Evolutionary conservation across 2,888 invertebrate genomes (phyloP), one percentile per base, ranked within the genome.

Genomic region (Steromphala cineraria): DNA sequence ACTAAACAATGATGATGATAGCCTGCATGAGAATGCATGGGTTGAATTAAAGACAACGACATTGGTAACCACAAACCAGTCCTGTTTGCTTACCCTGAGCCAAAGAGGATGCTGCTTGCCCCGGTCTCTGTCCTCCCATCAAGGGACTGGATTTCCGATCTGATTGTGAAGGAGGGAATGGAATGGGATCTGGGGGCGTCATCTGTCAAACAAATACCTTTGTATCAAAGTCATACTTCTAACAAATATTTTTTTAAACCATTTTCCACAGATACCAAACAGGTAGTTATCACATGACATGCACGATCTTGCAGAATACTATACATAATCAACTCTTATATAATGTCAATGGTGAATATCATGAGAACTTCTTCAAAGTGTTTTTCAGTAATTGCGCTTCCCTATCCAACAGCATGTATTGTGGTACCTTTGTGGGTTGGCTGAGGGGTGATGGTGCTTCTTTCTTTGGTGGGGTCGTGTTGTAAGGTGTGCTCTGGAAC

Each of bases 141-240:
- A 90, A 84, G 46, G 89, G 89, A 84, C 89, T 91, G 84, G 90
- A 88, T 87, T 92, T 92, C 84, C 89, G 85, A 77, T 92, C 92
- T 46, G 87, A 67, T 75, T 87, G 89, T 5, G 87, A 83, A 81
- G 88, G 82, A 52, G 90, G 90, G 86, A 89, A 90, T 78, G 91
- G 88, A 80, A 91, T 87, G 10, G 91, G 87, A 10, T 91, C 92
- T 67, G 89, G 87, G 8, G 90, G 79, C 7, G 71, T 31, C 78
- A 52, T 17, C 55, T 19, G 52, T 31, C 56, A 67, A 52, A 28
- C 19, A 52, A 21, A n/a, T n/a, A n/a, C n/a, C n/a, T n/a, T 67
- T 5, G 19, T 46, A 19, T 7, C 21, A 46, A 67, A 8, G 46
- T 8, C 3, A 28, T 19, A 79, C 8, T 28, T 46, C 24, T 31